These are phyloP conservation scores for Diploscapter pachys DNA, from an alignment of 1,140 invertebrate genomes.

Conservation along the genomic window DNA sequence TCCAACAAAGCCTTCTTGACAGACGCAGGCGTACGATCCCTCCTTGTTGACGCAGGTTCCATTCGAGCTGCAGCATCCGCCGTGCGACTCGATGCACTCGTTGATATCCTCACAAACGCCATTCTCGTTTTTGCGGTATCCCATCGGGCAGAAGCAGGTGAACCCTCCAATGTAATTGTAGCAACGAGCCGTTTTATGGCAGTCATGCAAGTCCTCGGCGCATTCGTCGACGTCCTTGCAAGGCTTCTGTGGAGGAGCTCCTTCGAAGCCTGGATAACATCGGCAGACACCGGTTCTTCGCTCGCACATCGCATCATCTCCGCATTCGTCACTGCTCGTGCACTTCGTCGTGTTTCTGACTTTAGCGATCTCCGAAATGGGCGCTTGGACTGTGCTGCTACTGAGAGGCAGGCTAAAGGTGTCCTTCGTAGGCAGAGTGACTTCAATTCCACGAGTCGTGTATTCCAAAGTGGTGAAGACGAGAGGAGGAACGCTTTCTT, in stretches of 20 bases:
- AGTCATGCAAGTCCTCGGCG: constrained; percentile 44
- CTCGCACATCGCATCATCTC: constrained; percentile 48
- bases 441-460: too few species aligned
- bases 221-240: constrained; percentile 52
- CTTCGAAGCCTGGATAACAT: constrained; percentile 47
- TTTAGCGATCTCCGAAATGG: neutral
- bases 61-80: constrained; percentile 90
- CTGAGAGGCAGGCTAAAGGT: constrained; percentile 14
- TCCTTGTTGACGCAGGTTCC: constrained; percentile 92
- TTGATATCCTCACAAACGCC: constrained; percentile 72
- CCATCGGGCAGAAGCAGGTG: constrained; percentile 47
- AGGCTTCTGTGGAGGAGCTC: constrained; percentile 35
- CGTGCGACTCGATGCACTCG: constrained; percentile 76
- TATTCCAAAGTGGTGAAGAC: too few species aligned
- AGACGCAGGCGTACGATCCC: constrained; percentile 89
- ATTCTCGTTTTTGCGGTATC: constrained; percentile 41
- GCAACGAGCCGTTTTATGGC: constrained; percentile 42
- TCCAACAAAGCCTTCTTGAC: constrained; percentile 80
- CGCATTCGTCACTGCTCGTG: constrained; percentile 47
- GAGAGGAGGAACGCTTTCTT: too few species aligned
- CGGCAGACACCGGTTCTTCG: constrained; percentile 42
- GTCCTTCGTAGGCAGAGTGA: constrained; percentile 19
- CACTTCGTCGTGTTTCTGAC: constrained; percentile 31
- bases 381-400: neutral
- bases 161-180: constrained; percentile 48